These are phyloP conservation scores for Indri indri DNA, from an alignment of 2,113 vertebrate species.

Conservation along the genomic window DNA sequence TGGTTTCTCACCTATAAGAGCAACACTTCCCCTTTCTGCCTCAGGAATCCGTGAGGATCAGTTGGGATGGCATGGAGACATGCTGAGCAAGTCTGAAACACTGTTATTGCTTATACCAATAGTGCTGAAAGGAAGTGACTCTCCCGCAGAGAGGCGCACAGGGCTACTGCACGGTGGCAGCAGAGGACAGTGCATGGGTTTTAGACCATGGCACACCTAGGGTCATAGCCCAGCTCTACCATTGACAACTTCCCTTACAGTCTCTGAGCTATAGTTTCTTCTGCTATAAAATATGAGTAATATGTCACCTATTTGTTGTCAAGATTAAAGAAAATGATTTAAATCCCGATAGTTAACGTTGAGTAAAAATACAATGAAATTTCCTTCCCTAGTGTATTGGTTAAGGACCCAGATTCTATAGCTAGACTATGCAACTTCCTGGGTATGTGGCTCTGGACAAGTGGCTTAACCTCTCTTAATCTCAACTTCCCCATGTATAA, in stretches of 20 bases:
- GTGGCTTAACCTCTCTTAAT: background rate
- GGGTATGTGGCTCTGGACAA: background rate
- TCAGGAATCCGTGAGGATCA: background rate
- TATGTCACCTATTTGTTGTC: background rate
- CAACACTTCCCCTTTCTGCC: background rate
- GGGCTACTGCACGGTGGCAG: accelerated
- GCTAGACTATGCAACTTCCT: background rate
- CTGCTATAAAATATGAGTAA: background rate
- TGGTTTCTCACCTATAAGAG: background rate
- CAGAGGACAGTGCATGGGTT: accelerated
- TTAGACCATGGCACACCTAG: background rate
- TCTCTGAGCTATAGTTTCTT: background rate
- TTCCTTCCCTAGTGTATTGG: background rate
- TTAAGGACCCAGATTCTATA: background rate
- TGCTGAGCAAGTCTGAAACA: background rate
- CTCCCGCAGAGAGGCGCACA: accelerated
- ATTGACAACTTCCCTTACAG: background rate
- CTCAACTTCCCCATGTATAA: background rate
- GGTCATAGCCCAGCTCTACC: background rate
- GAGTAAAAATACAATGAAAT: background rate
- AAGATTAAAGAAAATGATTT: background rate
- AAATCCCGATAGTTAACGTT: background rate
- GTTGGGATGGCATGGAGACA: accelerated
- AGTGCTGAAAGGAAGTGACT: background rate
- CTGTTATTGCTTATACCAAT: accelerated